Conservation (phyloP, 2,797 vertebrate species). For the Poeciliopsis presidionis region DNA sequence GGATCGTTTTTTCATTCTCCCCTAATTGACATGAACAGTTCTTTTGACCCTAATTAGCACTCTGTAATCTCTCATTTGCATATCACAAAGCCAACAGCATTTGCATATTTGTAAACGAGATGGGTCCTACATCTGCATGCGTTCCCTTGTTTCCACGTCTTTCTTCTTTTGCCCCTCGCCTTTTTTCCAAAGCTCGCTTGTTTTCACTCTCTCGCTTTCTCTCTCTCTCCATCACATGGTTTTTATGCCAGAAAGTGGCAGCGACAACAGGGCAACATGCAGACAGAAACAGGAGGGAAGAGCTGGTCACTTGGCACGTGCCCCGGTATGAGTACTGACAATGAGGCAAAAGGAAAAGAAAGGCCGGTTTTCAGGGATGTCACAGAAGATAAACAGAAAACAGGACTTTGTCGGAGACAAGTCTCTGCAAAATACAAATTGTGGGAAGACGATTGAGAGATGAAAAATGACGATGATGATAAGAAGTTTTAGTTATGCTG, state of each 20-base stretch:
- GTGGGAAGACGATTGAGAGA: constrained; percentile 17
- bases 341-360: constrained; percentile 14
- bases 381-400: constrained; percentile 20
- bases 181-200: constrained; percentile 40
- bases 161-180: constrained; percentile 71
- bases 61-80: constrained; percentile 93
- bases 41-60: constrained; percentile 97
- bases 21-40: constrained; percentile 92
- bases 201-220: constrained; percentile 13
- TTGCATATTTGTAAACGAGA: constrained; percentile 96
- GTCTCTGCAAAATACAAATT: constrained; percentile 11
- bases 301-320: constrained; percentile 53
- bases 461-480: constrained; percentile 5
- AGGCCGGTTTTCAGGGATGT: constrained; percentile 19
- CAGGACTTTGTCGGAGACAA: constrained; percentile 5
- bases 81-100: constrained; percentile 92
- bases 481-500: neutral
- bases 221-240: constrained; percentile 43
- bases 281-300: constrained; percentile 59
- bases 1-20: constrained; percentile 83
- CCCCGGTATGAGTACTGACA: constrained; percentile 52
- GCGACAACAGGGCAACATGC: constrained; percentile 65
- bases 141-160: constrained; percentile 81
- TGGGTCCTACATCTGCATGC: constrained; percentile 85
- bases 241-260: constrained; percentile 73